These are phyloP conservation scores for Ophraella communa DNA, from an alignment of 2,888 invertebrate genomes.

Conservation along the genomic window DNA sequence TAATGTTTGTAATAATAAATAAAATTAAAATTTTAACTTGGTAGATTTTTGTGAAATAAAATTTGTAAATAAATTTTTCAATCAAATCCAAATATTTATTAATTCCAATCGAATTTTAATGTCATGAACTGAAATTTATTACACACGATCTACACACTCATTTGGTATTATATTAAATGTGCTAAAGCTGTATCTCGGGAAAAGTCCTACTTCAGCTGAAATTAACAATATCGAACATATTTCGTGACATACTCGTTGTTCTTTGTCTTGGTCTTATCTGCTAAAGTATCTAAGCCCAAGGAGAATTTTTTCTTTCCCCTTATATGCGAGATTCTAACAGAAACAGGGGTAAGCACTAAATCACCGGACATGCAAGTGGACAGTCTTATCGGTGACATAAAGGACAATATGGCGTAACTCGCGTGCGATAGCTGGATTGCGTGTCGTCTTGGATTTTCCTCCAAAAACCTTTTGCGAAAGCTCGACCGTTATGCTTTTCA, in stretches of 20 bases:
- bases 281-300: slow-evolving; percentile 30
- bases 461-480: slow-evolving; percentile 43
- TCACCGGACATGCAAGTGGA: slow-evolving; percentile 53
- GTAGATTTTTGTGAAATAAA: too few species aligned
- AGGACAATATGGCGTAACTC: slow-evolving; percentile 59
- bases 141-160: too few species aligned
- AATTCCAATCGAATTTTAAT: too few species aligned
- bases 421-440: slow-evolving; percentile 61
- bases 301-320: slow-evolving; percentile 26
- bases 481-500: slow-evolving; percentile 52
- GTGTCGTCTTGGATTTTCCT: slow-evolving; percentile 52
- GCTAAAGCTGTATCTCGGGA: not conserved
- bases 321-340: slow-evolving; percentile 33
- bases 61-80: too few species aligned
- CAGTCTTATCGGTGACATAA: slow-evolving; percentile 60
- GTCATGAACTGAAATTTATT: too few species aligned
- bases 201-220: not conserved
- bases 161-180: not conserved
- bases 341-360: slow-evolving; percentile 37
- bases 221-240: slow-evolving; percentile 39
- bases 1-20: too few species aligned
- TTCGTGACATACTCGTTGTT: slow-evolving; percentile 44
- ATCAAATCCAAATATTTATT: too few species aligned
- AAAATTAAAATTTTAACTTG: too few species aligned
- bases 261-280: slow-evolving; percentile 31